These are phyloP conservation scores for Brachionus asplanchnoidis DNA, from an alignment of 1,140 invertebrate species.

Conservation along the genomic window DNA sequence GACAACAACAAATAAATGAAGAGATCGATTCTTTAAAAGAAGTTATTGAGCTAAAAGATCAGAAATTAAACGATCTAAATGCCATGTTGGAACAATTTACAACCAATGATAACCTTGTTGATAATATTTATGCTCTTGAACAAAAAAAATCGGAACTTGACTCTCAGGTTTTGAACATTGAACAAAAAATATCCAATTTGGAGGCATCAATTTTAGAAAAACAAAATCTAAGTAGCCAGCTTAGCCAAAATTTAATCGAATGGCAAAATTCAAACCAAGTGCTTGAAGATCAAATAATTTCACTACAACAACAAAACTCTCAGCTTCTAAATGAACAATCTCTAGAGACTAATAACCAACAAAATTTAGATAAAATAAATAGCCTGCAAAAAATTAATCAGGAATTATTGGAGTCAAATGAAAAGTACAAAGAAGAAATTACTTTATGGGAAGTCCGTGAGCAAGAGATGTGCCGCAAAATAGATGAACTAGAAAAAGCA, in stretches of 20 bases:
- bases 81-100: no score
- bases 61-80: no score
- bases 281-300: background rate
- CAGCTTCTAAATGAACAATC: background rate
- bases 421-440: background rate
- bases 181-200: background rate
- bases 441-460: background rate
- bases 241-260: background rate
- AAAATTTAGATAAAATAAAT: background rate
- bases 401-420: background rate
- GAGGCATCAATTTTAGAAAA: background rate
- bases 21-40: no score
- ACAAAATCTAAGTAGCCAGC: background rate
- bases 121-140: no score
- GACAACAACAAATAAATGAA: no score
- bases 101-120: no score
- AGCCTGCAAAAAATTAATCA: background rate
- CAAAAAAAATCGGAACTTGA: no score
- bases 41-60: no score
- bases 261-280: background rate
- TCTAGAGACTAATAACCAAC: background rate
- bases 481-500: background rate
- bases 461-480: background rate
- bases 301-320: background rate
- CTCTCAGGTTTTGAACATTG: background rate